Evolutionary conservation across 2,888 invertebrate species (phyloP), one percentile per base, ranked within the genome.

Genomic region (Periphyllus acericola): DNA sequence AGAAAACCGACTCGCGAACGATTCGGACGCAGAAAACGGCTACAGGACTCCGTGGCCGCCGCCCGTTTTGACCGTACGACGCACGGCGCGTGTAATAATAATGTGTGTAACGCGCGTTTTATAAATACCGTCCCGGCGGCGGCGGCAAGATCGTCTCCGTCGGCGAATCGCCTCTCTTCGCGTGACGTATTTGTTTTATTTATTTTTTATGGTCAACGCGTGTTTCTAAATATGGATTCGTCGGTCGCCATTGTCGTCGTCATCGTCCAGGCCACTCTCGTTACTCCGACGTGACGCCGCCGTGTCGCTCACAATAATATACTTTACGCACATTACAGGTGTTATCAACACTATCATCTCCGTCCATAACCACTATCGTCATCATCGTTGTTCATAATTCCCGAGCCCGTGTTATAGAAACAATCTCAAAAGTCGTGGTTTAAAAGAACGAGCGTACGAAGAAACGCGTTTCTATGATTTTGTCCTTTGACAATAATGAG

Each of bases 151-250:
- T 11, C n/a, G 34, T 21, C 72, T 74, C 17, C 75, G 83, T n/a
- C 60, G 71, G 82, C 52, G 25, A 82, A 71, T 82, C 82, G 81
- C 46, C 21, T 68, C 71, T n/a, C 6, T 82, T n/a, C 32, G 25
- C 29, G 40, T 40, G 76, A 66, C 75, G 75, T 76, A 40, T 40
- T 46, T 84, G 32, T 75, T 60, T 83, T 36, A 36, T 29, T 83
- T 29, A 68, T 83, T 46, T 66, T 46, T 52, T 76, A 68, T 52
- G 84, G 84, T 84, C 76, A 76, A 68, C 75, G 32, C 76, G 68
- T 71, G 68, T 68, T 46, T 85, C 76, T 85, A 85, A 78, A 85
- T 46, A 68, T 78, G 60, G 83, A 85, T 46, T 68, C 60, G 83
- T 60, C 81, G 81, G 11, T 32, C 76, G 46, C 46, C 9, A 40